Conservation (phyloP, 2,888 invertebrate genomes). For the Drosophila flavopinicola region DNA sequence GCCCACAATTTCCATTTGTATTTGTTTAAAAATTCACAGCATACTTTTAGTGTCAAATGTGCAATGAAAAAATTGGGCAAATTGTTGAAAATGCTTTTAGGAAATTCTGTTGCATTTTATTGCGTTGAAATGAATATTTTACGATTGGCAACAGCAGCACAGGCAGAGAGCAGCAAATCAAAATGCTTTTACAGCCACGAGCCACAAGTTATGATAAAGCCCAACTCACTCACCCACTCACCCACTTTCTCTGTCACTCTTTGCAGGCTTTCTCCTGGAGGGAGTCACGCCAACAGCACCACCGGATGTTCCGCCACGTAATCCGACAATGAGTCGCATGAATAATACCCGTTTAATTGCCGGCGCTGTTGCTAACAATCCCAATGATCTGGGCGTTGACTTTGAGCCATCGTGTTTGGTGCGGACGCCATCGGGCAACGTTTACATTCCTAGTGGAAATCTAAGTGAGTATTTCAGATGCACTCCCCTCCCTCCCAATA, state of each 20-base stretch:
- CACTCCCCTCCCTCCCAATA: background rate
- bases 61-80: slow-evolving; percentile 24
- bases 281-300: slow-evolving; percentile 89
- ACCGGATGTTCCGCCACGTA: slow-evolving; percentile 95
- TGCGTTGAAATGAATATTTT: slow-evolving; percentile 36
- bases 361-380: slow-evolving; percentile 86
- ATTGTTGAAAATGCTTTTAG: slow-evolving; percentile 20
- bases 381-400: slow-evolving; percentile 89
- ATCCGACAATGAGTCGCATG: slow-evolving; percentile 95
- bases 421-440: slow-evolving; percentile 95
- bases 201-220: slow-evolving; percentile 1
- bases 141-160: slow-evolving; percentile 13
- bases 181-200: slow-evolving; percentile 13
- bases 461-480: slow-evolving; percentile 85
- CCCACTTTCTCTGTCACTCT: slow-evolving; percentile 21
- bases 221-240: background rate
- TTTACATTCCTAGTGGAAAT: slow-evolving; percentile 95
- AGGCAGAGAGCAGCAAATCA: background rate
- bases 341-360: slow-evolving; percentile 95
- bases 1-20: slow-evolving; percentile 39
- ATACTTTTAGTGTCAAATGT: slow-evolving; percentile 57
- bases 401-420: slow-evolving; percentile 96
- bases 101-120: slow-evolving; percentile 30
- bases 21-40: slow-evolving; percentile 62
- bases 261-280: slow-evolving; percentile 94